Conservation (phyloP, 2,113 vertebrate genomes). For the Scomber japonicus region DNA sequence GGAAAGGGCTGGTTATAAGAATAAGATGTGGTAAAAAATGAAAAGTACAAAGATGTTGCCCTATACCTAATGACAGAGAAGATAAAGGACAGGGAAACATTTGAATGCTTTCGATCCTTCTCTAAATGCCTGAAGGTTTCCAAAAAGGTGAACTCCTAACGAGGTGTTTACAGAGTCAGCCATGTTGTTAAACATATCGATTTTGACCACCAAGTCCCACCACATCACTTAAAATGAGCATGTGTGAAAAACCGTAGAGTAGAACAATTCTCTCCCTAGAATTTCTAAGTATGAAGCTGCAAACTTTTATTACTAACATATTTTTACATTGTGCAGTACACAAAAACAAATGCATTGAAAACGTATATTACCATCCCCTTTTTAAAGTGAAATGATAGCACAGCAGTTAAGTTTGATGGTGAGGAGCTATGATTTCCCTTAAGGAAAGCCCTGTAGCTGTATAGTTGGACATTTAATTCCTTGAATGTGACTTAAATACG, state of each 20-base stretch:
- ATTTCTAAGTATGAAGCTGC: slow-evolving; percentile 7
- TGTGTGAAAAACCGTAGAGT: slow-evolving; percentile 34
- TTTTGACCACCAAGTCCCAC: slow-evolving; percentile 44
- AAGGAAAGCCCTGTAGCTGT: neutral
- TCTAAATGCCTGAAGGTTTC: slow-evolving; percentile 56
- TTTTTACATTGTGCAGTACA: neutral
- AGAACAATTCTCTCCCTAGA: neutral
- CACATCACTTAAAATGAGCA: slow-evolving; percentile 51
- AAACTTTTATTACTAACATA: slow-evolving; percentile 3
- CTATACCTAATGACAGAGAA: neutral
- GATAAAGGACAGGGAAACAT: slow-evolving; percentile 27
- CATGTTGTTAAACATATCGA: slow-evolving; percentile 63
- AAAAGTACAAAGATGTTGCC: slow-evolving; percentile 15
- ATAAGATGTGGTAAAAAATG: slow-evolving; percentile 7
- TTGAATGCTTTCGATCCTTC: slow-evolving; percentile 29
- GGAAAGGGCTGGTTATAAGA: slow-evolving; percentile 3
- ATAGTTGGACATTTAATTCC: slow-evolving; percentile 4
- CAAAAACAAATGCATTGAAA: slow-evolving; percentile 8
- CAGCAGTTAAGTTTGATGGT: neutral
- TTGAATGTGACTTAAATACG: neutral
- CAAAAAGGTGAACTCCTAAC: slow-evolving; percentile 67
- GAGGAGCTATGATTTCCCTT: no score
- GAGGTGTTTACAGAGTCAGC: slow-evolving; percentile 68
- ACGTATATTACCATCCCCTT: neutral
- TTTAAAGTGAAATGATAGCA: slow-evolving; percentile 7